Conservation (phyloP, 2,113 vertebrate species). For the Rhinolophus ferrumequinum region DNA sequence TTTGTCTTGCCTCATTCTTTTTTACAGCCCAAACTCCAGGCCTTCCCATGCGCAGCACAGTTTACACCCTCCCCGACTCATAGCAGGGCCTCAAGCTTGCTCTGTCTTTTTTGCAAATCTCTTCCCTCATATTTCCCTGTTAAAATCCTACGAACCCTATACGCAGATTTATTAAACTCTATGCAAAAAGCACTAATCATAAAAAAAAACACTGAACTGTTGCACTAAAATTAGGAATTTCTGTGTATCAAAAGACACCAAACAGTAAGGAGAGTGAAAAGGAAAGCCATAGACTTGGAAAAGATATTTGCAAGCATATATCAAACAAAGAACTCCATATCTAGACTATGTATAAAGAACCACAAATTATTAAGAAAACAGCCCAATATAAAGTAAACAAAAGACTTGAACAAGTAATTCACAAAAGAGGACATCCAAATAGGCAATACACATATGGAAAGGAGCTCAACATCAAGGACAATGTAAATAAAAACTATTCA, state of each 20-base stretch:
- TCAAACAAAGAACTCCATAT: not conserved
- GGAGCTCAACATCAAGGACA: not conserved
- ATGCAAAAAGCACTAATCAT: not conserved
- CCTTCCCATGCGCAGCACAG: not conserved
- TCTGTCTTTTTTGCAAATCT: not conserved
- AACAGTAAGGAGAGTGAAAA: not conserved
- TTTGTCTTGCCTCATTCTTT: not conserved
- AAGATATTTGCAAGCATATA: slow-evolving; percentile 4
- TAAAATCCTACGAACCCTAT: not conserved
- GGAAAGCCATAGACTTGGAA: not conserved
- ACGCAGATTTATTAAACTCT: slow-evolving; percentile 25
- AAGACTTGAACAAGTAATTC: slow-evolving; percentile 13
- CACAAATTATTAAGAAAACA: not conserved
- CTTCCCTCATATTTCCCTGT: slow-evolving; percentile 11
- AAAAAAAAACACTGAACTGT: not conserved
- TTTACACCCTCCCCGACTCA: not conserved
- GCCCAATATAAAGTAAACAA: not conserved
- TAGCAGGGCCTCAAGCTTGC: not conserved
- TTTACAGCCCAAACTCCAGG: not conserved
- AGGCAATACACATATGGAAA: not conserved
- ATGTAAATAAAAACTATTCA: not conserved
- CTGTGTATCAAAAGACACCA: slow-evolving; percentile 23
- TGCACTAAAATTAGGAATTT: slow-evolving; percentile 10
- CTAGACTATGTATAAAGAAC: not conserved
- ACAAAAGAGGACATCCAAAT: not conserved